These are phyloP conservation scores for Mechanitis messenoides DNA, from an alignment of 2,888 invertebrate genomes.

Conservation along the genomic window DNA sequence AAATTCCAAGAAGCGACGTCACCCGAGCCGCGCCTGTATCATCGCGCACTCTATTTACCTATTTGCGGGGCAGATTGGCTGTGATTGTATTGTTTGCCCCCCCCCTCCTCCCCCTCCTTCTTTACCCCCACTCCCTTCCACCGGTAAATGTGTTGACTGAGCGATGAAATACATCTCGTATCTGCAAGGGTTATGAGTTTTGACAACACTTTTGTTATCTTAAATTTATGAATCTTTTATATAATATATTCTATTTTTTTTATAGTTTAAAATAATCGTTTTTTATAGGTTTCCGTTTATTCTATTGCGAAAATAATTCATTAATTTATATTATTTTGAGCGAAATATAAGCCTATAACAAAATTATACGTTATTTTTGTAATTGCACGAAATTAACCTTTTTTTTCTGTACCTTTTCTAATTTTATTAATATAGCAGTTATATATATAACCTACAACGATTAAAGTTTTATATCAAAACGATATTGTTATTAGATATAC, in stretches of 20 bases:
- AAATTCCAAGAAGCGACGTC: background rate
- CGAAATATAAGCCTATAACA: no score
- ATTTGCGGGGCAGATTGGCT: conserved; percentile 76
- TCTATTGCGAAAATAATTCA: no score
- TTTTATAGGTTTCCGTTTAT: background rate
- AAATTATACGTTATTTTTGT: no score
- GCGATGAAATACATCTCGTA: conserved; percentile 11
- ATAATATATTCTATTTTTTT: background rate
- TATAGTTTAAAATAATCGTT: background rate
- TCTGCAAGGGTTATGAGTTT: conserved; percentile 3
- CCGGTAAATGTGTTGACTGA: conserved; percentile 48
- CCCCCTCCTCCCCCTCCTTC: conserved; percentile 8
- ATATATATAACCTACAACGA: no score
- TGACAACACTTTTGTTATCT: background rate
- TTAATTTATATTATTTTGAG: no score
- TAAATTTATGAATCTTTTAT: background rate
- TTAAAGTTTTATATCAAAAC: no score
- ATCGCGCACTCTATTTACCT: conserved; percentile 74
- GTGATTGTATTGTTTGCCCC: conserved; percentile 74
- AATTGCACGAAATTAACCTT: no score
- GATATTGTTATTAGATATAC: no score
- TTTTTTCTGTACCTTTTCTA: no score
- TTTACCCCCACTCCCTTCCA: conserved; percentile 11
- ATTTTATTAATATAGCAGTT: no score
- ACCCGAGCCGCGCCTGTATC: conserved; percentile 60